Conservation (phyloP, 2,113 vertebrate species). For the Coryphaenoides rupestris region DNA sequence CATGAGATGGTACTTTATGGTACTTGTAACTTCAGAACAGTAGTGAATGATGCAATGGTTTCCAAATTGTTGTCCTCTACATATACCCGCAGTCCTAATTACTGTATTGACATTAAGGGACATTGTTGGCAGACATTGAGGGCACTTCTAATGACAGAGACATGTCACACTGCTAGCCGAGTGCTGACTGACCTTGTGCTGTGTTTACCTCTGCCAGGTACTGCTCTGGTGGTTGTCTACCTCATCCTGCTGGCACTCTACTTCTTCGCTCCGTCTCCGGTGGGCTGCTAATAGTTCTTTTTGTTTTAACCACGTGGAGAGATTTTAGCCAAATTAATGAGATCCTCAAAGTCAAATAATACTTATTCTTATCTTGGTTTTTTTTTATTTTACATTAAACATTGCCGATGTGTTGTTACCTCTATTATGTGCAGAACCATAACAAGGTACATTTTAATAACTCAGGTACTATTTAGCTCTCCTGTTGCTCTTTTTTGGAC, state of each 20-base stretch:
- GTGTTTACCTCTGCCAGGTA: slow-evolving; percentile 56
- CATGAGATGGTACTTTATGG: no score
- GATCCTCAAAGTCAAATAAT: background rate
- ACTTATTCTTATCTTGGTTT: background rate
- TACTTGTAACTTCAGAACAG: no score
- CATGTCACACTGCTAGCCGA: background rate
- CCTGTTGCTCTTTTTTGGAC: no score
- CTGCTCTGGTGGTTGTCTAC: slow-evolving; percentile 78
- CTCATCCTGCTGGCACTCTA: slow-evolving; percentile 78
- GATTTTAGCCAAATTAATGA: background rate
- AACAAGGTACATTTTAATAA: background rate
- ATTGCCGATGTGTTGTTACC: background rate
- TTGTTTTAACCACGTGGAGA: background rate
- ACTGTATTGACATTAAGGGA: background rate
- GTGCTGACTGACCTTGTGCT: background rate
- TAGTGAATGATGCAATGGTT: no score
- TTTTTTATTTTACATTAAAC: no score
- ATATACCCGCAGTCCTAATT: no score
- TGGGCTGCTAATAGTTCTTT: slow-evolving; percentile 63
- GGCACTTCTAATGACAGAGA: background rate
- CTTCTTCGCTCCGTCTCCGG: slow-evolving; percentile 78
- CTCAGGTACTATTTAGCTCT: slow-evolving; percentile 21
- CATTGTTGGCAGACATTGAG: no score
- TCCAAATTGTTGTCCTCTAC: no score
- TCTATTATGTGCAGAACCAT: background rate